Base-by-base conservation (phyloP, 2,113 vertebrate species). In the Dipodomys stephensi region DNA sequence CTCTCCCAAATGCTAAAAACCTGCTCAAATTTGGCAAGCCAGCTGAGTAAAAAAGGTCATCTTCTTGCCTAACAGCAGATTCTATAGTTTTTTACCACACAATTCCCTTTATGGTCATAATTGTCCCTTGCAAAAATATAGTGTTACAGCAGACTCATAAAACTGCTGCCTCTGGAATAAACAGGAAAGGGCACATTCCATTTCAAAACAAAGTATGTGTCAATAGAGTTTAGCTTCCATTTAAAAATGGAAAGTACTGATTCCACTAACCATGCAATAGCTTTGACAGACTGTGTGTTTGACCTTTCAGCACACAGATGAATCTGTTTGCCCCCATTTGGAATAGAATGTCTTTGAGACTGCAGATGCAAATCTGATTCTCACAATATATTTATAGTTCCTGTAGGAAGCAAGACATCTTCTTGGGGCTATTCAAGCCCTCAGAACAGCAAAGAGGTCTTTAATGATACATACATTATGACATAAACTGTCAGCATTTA, bases 51-150 rank as follows among this genome's bases (percentile, higher is more conserved):
- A 96, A 96, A 97, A 96, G 96, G 96, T 97, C 96, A 96, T 96
- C 93, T 91, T 96, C 94, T 94, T 95, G 96, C 96, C 96, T 95
- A 92, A 95, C 0, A 57, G 85, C 95, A 95, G 90, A 95, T 96
- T 95, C 95, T 73, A 13, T 88, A 86, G 93, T 73, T 96, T 64
- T 88, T 96, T 92, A 93, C 87, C 87, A 90, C 78, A 92, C 92
- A 95, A 94, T 95, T 97, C 97, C 95, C 94, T 96, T 95, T 96
- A 96, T 92, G 88, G 85, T 94, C 93, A 94, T 97, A 95, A 96
- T 93, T 92, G 96, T 96, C 95, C 95, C 96, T 95, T 92, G 91
- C 49, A 96, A 96, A 97, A 96, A 96, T 95, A 95, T 87, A 97
- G 88, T 88, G 94, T 88, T 95, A 93, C 64, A 93, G 93, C 83